Evolutionary conservation across 1,140 invertebrate genomes (phyloP).

Genomic region (Sarcophaga bullata): DNA sequence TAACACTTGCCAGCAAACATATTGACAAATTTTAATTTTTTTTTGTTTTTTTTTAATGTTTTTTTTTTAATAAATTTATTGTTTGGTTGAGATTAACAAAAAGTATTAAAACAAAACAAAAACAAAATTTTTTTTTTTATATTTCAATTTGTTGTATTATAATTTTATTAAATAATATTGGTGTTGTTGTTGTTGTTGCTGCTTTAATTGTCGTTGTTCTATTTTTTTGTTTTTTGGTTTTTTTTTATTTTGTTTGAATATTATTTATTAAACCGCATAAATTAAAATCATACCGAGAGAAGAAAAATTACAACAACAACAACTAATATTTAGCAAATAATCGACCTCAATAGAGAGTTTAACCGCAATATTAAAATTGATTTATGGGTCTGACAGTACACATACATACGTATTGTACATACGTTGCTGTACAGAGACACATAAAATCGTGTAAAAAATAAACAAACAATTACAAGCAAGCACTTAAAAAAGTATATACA

Average conservation of each 20-base stretch:
- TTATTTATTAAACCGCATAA: not conserved
- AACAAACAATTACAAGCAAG: too few relatives aligned
- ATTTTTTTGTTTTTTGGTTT: too few relatives aligned
- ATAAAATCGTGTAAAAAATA: too few relatives aligned
- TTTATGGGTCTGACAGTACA: not conserved
- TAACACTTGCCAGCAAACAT: not conserved
- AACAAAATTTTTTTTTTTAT: not conserved
- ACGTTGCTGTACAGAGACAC: too few relatives aligned
- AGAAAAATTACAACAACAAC: not conserved
- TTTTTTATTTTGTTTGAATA: too few relatives aligned
- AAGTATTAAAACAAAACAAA: not conserved
- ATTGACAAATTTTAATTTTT: too few relatives aligned
- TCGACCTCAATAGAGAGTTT: not conserved
- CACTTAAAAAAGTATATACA: too few relatives aligned
- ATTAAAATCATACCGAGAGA: not conserved
- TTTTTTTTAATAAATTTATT: too few relatives aligned
- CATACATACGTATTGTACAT: not conserved
- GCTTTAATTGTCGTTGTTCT: too few relatives aligned
- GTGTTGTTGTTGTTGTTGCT: not conserved
- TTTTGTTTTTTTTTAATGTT: too few relatives aligned
- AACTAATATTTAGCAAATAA: not conserved
- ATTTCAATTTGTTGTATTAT: not conserved
- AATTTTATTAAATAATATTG: constrained; percentile 2
- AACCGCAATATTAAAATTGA: constrained; percentile 20
- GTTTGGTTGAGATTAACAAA: not conserved